Evolutionary conservation across 2,888 invertebrate species (phyloP).

Genomic region (Trachelus troglodyta): DNA sequence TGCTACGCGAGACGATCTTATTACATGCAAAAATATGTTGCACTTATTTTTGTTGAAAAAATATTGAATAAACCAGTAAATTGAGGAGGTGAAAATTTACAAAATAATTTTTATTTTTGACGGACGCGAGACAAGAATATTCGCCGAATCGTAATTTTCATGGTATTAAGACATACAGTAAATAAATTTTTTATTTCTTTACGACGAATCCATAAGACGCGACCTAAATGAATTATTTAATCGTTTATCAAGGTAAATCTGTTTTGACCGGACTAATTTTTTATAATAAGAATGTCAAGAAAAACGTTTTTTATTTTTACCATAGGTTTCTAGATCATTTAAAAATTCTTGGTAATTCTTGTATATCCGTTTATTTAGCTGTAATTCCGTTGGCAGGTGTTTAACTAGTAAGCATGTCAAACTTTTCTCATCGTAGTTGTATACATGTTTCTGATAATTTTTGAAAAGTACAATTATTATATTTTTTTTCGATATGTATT

Average conservation of each 20-base stretch:
- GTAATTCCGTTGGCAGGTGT: constrained; percentile 27
- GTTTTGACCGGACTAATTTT: neutral
- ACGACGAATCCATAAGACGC: neutral
- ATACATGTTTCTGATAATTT: neutral
- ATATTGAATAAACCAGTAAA: neutral
- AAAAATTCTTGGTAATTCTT: constrained; percentile 29
- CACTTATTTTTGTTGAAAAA: neutral
- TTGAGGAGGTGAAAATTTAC: neutral
- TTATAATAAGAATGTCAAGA: neutral
- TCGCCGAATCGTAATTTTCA: too few species aligned
- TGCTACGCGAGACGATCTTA: neutral
- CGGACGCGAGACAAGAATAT: too few species aligned
- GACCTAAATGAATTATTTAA: neutral
- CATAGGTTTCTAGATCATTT: constrained; percentile 31
- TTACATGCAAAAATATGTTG: neutral
- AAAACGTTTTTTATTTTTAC: constrained; percentile 17
- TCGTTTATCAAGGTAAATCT: neutral
- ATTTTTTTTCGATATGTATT: neutral
- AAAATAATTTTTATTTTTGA: neutral
- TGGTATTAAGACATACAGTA: neutral
- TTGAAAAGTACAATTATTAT: neutral
- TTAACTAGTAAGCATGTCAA: constrained; percentile 19
- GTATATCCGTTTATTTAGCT: constrained; percentile 31
- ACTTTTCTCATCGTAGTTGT: constrained; percentile 10
- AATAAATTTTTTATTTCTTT: neutral